A percentile compares a stretch with the other conserved stretches of the same genome.
phyloP scores from a whole-genome alignment of 92 coral and sea anemone species.

The Meandrina meandrites region DNA sequence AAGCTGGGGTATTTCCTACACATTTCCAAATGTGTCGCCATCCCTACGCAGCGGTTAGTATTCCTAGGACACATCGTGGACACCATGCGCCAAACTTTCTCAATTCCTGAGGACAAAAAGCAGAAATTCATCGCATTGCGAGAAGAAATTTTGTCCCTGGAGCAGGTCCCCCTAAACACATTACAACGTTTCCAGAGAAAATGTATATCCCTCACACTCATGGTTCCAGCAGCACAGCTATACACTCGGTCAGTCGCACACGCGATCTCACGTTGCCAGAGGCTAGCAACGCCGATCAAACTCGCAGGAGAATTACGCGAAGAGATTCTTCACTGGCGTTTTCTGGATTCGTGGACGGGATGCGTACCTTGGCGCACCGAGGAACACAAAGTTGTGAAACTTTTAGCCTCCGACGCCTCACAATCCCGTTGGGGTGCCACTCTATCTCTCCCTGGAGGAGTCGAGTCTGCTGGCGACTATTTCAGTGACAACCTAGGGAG shows the following conservation, averaged over 20 bases:
- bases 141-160: constrained; percentile 34
- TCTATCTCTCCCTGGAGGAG: constrained; percentile 26
- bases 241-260: constrained; percentile 34
- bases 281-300: constrained; percentile 14
- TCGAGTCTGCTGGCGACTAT: constrained; percentile 21
- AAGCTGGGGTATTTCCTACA: constrained; percentile 45
- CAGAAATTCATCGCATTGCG: constrained; percentile 21
- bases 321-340: constrained; percentile 42
- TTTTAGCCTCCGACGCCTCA: constrained; percentile 43
- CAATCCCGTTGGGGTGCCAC: constrained; percentile 35
- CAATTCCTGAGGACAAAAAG: constrained; percentile 38
- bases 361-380: constrained; percentile 47
- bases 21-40: constrained; percentile 24
- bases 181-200: constrained; percentile 53
- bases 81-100: constrained; percentile 46
- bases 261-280: constrained; percentile 42
- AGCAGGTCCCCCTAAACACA: constrained; percentile 19
- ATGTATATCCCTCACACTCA: constrained; percentile 46
- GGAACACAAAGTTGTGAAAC: constrained; percentile 33
- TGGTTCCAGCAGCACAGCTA: constrained; percentile 51
- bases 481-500: constrained; percentile 18
- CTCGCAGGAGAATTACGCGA: constrained; percentile 23
- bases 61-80: constrained; percentile 48
- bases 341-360: constrained; percentile 47
- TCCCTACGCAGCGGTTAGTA: constrained; percentile 40